Evolutionary conservation across 2,888 invertebrate species (phyloP).

Genomic region (Schizotus pectinicornis): DNA sequence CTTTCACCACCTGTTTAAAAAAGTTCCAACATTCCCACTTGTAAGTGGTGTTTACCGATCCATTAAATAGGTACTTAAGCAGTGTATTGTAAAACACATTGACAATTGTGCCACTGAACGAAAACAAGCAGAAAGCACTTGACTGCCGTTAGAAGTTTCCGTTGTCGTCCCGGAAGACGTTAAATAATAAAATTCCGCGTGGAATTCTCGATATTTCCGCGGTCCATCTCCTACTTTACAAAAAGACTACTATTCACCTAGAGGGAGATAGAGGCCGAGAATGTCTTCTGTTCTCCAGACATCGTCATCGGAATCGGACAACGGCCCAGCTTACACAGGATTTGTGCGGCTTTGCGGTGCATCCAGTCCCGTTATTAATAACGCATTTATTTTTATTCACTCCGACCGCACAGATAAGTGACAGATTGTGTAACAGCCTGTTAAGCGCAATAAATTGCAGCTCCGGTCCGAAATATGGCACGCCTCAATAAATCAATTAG

Average conservation of each 20-base stretch:
- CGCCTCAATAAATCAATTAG: conserved; percentile 8
- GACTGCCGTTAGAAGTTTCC: no score
- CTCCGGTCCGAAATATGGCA: conserved; percentile 9
- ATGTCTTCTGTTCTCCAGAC: conserved; percentile 16
- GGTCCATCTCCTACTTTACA: no score
- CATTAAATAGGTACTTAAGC: no score
- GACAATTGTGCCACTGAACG: no score
- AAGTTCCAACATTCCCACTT: background rate
- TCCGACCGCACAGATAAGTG: conserved; percentile 13
- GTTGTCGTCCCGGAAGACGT: no score
- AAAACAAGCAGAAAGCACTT: no score
- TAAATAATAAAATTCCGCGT: no score
- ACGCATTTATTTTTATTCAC: conserved; percentile 18
- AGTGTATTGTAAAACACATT: no score
- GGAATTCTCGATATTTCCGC: no score
- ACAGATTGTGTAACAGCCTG: conserved; percentile 19
- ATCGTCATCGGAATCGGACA: conserved; percentile 9
- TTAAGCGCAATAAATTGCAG: conserved; percentile 14
- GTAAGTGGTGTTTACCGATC: background rate
- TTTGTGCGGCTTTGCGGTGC: conserved; percentile 15
- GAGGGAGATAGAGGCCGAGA: conserved; percentile 12
- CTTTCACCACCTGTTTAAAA: no score
- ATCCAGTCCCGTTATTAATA: conserved; percentile 21
- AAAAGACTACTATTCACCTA: no score
- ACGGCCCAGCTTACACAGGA: conserved; percentile 8